Base-by-base conservation (phyloP, 2,797 vertebrate genomes). In the Vespertilio murinus region DNA sequence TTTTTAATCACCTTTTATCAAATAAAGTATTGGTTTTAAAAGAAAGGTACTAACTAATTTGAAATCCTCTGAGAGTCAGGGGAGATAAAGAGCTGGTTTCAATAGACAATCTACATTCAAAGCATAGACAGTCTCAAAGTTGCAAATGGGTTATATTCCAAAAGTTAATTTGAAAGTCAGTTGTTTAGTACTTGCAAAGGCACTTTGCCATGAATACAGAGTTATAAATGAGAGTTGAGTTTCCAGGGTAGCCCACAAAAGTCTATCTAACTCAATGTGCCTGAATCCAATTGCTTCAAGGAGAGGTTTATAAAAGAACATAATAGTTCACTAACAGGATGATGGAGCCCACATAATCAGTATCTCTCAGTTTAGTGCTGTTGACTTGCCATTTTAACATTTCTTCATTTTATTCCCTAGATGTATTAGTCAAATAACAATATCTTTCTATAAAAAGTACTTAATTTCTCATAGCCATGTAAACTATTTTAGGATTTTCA, bases 161-260 rank as follows among this genome's bases (percentile, higher is more conserved):
- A 96, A 96, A 96, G 88, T 96, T 96, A 90, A 96, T 95, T 93
- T 89, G 61, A 96, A 97, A 93, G 83, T 87, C 86, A 78, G 75
- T 87, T 94, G 42, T 96, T 95, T 96, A 89, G 86, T 96, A 97
- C 61, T 91, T 93, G 69, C 56, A 96, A 93, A 95, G 56, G 71
- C 49, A 94, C 93, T 96, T 95, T 96, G 71, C 80, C 88, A 94
- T 94, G 80, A 86, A 97, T 93, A 96, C 75, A 91, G 93, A 93
- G 69, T 87, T 92, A 87, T 89, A 95, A 97, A 96, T 94, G 93
- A 94, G 69, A 96, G 94, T 67, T 94, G 73, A 89, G 92, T 96
- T 87, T 94, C 86, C 73, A 95, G 85, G 40, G n/a, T 92, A 87
- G 74, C 67, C 71, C 75, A 78, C 67, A 91, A 87, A 97, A 96